phyloP scores from a whole-genome alignment of 1,140 invertebrate genomes.

The Plutomurus gul region DNA sequence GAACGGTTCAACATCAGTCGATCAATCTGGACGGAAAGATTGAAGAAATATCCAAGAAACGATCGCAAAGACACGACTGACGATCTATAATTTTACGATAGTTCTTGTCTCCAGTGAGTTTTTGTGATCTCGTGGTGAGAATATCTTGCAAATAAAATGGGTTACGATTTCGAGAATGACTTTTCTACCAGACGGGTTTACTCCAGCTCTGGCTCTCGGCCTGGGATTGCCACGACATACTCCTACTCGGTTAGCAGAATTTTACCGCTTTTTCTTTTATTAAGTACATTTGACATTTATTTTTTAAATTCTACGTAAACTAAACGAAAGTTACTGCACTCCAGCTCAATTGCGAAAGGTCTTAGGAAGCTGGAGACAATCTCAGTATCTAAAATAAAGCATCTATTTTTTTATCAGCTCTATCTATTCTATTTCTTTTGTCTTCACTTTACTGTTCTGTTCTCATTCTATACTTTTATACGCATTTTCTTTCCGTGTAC shows the following conservation, averaged over 20 bases:
- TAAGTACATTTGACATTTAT: background rate
- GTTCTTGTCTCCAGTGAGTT: background rate
- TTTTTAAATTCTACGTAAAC: background rate
- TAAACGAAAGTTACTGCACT: no score
- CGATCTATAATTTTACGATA: background rate
- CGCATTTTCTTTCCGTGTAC: no score
- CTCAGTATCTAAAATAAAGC: no score
- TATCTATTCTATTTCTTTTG: no score
- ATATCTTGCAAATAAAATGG: background rate
- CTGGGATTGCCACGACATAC: conserved; percentile 46
- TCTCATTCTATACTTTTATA: no score
- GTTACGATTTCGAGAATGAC: conserved; percentile 37
- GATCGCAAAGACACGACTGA: conserved; percentile 4
- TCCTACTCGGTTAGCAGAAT: conserved; percentile 43
- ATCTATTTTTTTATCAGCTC: no score
- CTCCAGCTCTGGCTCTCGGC: conserved; percentile 36
- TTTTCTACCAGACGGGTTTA: conserved; percentile 37
- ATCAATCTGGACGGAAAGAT: conserved; percentile 5
- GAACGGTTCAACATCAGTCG: conserved; percentile 29
- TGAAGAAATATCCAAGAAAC: background rate
- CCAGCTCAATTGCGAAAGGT: no score
- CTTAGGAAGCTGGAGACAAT: no score
- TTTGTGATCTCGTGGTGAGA: conserved; percentile 13
- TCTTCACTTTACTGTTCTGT: no score
- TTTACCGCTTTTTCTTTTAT: background rate